Conservation (phyloP, 2,113 vertebrate species). For the Thalassarche chlororhynchos region DNA sequence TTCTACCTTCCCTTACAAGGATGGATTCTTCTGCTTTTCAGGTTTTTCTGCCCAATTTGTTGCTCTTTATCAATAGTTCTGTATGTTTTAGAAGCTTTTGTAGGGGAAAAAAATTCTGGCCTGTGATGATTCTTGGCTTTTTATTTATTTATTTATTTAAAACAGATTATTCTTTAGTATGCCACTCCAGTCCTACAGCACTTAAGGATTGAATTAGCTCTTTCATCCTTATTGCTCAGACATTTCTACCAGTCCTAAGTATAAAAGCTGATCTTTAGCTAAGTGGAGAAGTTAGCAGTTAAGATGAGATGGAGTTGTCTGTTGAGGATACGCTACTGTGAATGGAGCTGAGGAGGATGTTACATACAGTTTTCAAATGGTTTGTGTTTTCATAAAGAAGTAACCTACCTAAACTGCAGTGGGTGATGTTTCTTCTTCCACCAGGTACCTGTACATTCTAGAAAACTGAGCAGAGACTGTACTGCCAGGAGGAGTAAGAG, state of each 20-base stretch:
- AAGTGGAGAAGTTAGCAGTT: neutral
- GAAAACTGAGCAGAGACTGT: neutral
- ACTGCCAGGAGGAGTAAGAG: neutral
- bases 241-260: neutral
- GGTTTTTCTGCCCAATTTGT: neutral
- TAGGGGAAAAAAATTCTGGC: neutral
- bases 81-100: neutral
- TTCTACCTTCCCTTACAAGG: too few species aligned
- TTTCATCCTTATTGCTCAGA: neutral
- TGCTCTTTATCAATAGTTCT: neutral
- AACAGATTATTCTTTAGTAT: neutral
- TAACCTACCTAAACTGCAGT: neutral
- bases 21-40: neutral
- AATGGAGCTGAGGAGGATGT: neutral
- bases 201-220: neutral
- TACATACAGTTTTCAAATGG: fast-evolving
- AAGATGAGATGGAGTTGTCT: neutral
- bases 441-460: neutral
- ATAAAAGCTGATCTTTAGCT: neutral
- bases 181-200: neutral
- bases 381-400: neutral
- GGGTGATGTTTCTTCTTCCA: neutral
- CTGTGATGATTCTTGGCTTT: neutral
- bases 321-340: neutral
- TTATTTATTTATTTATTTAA: neutral